These are phyloP conservation scores for Ips nitidus DNA, from an alignment of 1,140 invertebrate genomes.

Conservation along the genomic window DNA sequence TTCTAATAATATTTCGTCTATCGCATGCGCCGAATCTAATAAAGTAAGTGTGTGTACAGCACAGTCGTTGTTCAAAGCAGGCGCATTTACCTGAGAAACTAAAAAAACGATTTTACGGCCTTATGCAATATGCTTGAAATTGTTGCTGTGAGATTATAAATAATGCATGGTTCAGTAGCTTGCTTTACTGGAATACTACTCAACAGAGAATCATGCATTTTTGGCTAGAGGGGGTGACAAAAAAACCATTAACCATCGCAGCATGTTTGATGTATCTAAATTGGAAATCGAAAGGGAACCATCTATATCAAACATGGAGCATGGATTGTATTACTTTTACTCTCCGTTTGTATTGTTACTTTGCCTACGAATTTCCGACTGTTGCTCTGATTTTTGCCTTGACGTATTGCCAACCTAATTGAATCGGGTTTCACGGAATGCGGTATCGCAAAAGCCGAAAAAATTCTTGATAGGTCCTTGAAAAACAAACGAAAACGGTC, in stretches of 20 bases:
- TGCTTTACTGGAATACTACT: background rate
- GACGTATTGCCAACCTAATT: background rate
- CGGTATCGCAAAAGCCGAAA: background rate
- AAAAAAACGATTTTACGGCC: constrained; percentile 7
- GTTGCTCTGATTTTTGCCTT: background rate
- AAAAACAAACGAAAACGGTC: constrained; percentile 24
- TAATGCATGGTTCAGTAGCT: constrained; percentile 20
- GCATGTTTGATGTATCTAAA: constrained; percentile 9
- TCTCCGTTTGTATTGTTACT: background rate
- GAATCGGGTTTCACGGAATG: constrained; percentile 2
- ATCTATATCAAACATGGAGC: constrained; percentile 2
- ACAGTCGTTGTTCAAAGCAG: background rate
- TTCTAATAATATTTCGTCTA: constrained; percentile 16
- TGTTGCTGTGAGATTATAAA: constrained; percentile 4
- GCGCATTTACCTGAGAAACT: constrained; percentile 4
- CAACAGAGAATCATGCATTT: constrained; percentile 4
- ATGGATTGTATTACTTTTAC: constrained; percentile 18
- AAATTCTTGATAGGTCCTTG: constrained; percentile 14
- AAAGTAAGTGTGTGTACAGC: background rate
- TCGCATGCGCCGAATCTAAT: background rate
- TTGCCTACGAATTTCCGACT: no score
- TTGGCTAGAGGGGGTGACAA: background rate
- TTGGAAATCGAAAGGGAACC: constrained; percentile 24
- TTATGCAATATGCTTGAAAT: constrained; percentile 19
- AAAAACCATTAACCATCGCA: constrained; percentile 20